phyloP scores from a whole-genome alignment of 2,888 invertebrate species.

The Vandiemenella viatica region DNA sequence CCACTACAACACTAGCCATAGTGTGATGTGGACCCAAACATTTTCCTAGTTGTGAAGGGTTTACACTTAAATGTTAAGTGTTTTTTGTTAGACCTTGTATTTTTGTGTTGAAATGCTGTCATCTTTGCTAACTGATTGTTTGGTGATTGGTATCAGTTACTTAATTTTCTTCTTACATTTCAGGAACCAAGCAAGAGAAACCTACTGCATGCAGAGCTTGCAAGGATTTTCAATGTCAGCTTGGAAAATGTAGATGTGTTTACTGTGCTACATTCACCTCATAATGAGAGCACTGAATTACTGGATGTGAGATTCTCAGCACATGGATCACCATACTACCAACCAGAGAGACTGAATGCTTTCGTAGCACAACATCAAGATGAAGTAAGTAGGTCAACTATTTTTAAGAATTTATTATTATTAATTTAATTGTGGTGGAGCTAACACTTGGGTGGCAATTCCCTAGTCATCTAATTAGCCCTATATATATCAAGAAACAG shows the following conservation, averaged over 20 bases:
- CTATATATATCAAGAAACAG: no score
- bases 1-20: no score
- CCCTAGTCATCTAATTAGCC: no score
- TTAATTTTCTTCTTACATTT: no score
- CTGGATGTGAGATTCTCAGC: conserved; percentile 84
- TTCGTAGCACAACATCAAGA: conserved; percentile 58
- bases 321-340: conserved; percentile 87
- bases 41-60: background rate
- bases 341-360: conserved; percentile 74
- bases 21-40: background rate
- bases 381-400: conserved; percentile 41
- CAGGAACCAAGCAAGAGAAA: conserved; percentile 60
- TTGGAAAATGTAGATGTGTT: conserved; percentile 82
- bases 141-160: no score
- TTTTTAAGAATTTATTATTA: no score
- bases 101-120: no score
- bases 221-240: conserved; percentile 60
- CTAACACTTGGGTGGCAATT: no score
- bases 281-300: conserved; percentile 33
- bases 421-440: no score
- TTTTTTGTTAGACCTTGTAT: no score
- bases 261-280: conserved; percentile 62
- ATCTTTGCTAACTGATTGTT: no score
- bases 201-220: conserved; percentile 43
- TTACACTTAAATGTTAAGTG: no score